Percentiles rank a stretch among this genome's conserved stretches.
phyloP scores from a whole-genome alignment of 2,113 vertebrate species.

The Limnothrissa miodon region DNA sequence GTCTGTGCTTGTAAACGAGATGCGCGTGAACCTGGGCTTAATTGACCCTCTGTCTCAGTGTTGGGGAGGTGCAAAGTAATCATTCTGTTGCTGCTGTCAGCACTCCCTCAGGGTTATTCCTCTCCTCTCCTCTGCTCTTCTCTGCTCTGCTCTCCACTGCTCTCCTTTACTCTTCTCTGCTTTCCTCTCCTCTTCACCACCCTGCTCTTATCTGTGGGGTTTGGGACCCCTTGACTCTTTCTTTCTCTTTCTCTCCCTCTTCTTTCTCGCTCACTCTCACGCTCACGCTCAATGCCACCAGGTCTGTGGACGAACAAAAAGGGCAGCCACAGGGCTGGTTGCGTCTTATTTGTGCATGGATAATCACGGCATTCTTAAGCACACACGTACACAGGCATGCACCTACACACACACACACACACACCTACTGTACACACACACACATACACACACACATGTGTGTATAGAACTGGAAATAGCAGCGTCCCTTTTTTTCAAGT shows the following conservation, averaged over 20 bases:
- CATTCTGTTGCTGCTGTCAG: neutral
- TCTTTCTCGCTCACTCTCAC: neutral
- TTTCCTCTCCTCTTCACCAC: neutral
- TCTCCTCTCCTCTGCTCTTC: too few species aligned
- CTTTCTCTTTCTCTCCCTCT: neutral
- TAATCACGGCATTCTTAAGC: neutral
- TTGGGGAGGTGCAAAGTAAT: neutral
- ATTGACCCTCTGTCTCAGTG: neutral
- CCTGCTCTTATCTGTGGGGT: neutral
- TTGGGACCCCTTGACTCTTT: neutral
- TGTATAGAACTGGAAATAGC: neutral
- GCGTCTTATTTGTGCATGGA: slow-evolving; percentile 2
- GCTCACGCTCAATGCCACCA: neutral
- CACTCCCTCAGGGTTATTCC: neutral
- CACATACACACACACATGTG: neutral
- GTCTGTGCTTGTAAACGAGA: neutral
- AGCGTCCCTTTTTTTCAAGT: neutral
- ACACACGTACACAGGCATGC: neutral
- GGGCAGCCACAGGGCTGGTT: slow-evolving; percentile 16
- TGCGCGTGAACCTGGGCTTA: neutral
- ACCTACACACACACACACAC: neutral
- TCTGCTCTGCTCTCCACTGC: too few species aligned
- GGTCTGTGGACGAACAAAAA: slow-evolving; percentile 9
- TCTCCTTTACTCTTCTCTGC: neutral
- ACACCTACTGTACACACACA: neutral